These are phyloP conservation scores for Ptychoptera contaminata DNA, from an alignment of 2,888 invertebrate species.

Conservation along the genomic window DNA sequence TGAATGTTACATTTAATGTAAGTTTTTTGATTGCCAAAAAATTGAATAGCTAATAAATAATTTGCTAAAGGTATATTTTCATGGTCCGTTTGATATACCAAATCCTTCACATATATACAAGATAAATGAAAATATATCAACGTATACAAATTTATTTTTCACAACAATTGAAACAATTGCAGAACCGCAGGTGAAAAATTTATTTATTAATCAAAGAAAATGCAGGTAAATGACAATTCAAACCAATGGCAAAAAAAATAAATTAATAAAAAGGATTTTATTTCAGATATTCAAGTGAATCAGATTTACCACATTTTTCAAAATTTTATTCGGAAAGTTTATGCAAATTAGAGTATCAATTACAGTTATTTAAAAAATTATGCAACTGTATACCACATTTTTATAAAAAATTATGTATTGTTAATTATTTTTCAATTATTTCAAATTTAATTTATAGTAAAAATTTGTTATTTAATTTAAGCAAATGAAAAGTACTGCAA, in stretches of 20 bases:
- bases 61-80: constrained; percentile 11
- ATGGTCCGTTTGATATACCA: constrained; percentile 9
- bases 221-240: constrained; percentile 6
- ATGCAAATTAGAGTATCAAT: constrained; percentile 11
- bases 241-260: neutral
- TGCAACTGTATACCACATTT: constrained; percentile 12
- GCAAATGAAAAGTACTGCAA: constrained; percentile 13
- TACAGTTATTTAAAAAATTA: constrained; percentile 8
- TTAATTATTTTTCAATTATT: no score
- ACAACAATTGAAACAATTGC: constrained; percentile 9
- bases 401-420: constrained; percentile 6
- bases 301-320: constrained; percentile 10
- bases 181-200: constrained; percentile 5
- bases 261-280: neutral
- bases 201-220: constrained; percentile 10
- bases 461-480: no score
- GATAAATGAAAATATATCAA: constrained; percentile 3
- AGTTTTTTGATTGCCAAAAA: neutral
- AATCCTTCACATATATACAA: constrained; percentile 4
- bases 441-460: no score
- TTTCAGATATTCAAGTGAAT: constrained; percentile 10
- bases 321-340: constrained; percentile 10
- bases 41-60: neutral
- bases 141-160: constrained; percentile 10
- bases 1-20: constrained; percentile 7